Percentiles rank a stretch among this genome's conserved stretches.
These are phyloP conservation scores for Drosophila ananassae DNA, from an alignment of 1,140 invertebrate genomes.

Conservation along the genomic window DNA sequence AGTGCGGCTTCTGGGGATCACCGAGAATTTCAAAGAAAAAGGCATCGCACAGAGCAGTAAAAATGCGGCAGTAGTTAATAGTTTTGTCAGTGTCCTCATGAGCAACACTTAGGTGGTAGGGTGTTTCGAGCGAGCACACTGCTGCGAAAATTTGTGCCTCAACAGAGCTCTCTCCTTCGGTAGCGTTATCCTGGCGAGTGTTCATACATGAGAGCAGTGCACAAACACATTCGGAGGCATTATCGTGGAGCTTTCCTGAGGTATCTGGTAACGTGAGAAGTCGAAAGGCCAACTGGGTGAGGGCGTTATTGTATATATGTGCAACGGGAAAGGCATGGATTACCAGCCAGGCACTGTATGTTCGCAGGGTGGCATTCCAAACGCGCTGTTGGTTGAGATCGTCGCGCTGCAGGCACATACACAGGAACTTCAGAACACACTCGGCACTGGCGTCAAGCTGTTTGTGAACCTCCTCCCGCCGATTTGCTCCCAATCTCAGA, in stretches of 20 bases:
- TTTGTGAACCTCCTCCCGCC: slow-evolving; percentile 92
- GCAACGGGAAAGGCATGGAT: slow-evolving; percentile 89
- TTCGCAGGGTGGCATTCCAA: slow-evolving; percentile 88
- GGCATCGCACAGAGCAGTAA: slow-evolving; percentile 96
- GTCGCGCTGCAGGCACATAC: slow-evolving; percentile 87
- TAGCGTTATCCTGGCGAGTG: slow-evolving; percentile 85
- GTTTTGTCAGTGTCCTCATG: slow-evolving; percentile 96
- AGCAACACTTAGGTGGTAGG: slow-evolving; percentile 96
- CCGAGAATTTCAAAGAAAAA: slow-evolving; percentile 93
- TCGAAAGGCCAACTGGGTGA: slow-evolving; percentile 89
- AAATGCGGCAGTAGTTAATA: slow-evolving; percentile 96
- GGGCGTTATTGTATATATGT: slow-evolving; percentile 88
- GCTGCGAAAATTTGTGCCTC: slow-evolving; percentile 92
- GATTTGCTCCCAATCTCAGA: slow-evolving; percentile 94
- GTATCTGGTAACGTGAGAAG: slow-evolving; percentile 87
- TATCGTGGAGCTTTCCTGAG: slow-evolving; percentile 91
- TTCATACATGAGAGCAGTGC: slow-evolving; percentile 92
- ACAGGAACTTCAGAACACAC: slow-evolving; percentile 90
- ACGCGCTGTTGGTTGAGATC: slow-evolving; percentile 85
- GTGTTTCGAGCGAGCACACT: slow-evolving; percentile 91
- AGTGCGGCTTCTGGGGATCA: slow-evolving; percentile 87
- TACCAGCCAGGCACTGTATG: slow-evolving; percentile 92
- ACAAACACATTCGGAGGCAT: slow-evolving; percentile 95
- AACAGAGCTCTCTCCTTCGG: slow-evolving; percentile 85
- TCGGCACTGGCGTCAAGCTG: slow-evolving; percentile 89